Base-by-base conservation (phyloP, 2,888 invertebrate genomes). In the Cheiracanthium punctorium region DNA sequence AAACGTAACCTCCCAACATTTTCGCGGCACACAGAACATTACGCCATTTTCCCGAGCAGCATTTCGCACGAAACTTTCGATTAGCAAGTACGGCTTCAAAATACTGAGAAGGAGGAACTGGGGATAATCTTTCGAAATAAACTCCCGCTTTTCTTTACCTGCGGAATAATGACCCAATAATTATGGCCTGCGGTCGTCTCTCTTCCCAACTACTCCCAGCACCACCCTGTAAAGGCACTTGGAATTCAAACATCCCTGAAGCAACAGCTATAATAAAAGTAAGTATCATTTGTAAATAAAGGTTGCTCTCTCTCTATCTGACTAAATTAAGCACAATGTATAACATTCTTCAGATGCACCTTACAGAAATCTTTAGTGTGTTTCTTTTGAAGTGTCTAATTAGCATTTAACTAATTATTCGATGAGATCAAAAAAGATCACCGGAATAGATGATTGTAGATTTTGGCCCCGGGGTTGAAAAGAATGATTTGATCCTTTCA, bases 111-210 rank as follows among this genome's bases (percentile, higher is more conserved):
- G 70, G 64, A 37, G 33, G 74, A 65, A 43, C 28, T 14, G 28
- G 64, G 75, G 64, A 52, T 76, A 76, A 82, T 82, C 76, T 82
- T 82, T 82, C 33, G 58, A 71, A 69, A 69, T 73, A 28, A 77
- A 84, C 73, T 84, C 65, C 72, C 48, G 37, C 73, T 84, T 73
- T 84, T 72, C 72, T 77, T 84, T 82, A 17, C 48, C 65, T 41
- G 30, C 43, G n/a, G 65, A 64, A 84, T 77, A 77, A 84, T 84
- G 82, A 84, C 65, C 84, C 84, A 84, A 77, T 84, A 77, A 79
- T 84, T 77, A 77, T 79, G 69, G 65, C 77, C 58, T 24, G 28
- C 33, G 52, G 77, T 65, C 29, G 28, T 30, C n/a, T 65, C 58
- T 20, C 67, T 77, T 65, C 48, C 77, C 20, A 64, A 58, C 28